Evolutionary conservation across 2,113 vertebrate species (phyloP), one percentile per base, ranked within the genome.

Genomic region (Pteropus alecto): DNA sequence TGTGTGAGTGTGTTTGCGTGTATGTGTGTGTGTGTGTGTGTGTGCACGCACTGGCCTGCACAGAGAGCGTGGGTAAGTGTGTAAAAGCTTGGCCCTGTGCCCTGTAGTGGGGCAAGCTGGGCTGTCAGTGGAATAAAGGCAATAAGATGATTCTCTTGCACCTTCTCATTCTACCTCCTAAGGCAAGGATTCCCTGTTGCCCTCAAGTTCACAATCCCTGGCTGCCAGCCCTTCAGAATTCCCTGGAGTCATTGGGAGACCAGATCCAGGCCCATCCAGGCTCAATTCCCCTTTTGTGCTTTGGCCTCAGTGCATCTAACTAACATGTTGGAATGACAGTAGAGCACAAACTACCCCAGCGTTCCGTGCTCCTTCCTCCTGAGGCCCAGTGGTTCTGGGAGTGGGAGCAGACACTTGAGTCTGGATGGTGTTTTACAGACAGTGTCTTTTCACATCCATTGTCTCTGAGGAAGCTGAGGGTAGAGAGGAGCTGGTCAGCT

Each of bases 121-220:
- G 95, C 93, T 8, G 1, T 84, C 92, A 84, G 98, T 87, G 92
- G 98, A 99, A 99, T 99, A 99, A 99, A 99, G 98, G 98, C 99
- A 99, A 98, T 99, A 99, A 99, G 98, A 98, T 87, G 96, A 98
- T 97, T 96, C 92, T 97, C 97, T 96, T n/a, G 78, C 61, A 56
- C 77, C 51, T 68, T 70, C 73, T 98, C 83, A 58, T 95, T 96
- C 41, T 61, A 90, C 96, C 90, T 78, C 41, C 41, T 5, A 70
- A 92, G 95, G 78, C 3, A 2, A 2, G 33, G 28, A 35, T 24
- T 30, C 38, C 87, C 26, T 26, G 67, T 35, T 88, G 61, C 33
- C 48, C 1, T 38, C 35, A 4, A 16, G 56, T 81, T 71, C 71
- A 18, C 22, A 9, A 1, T 46, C 61, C 30, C 43, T 51, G 46